Base-by-base conservation (phyloP, 2,888 invertebrate species). In the Boloria selene region DNA sequence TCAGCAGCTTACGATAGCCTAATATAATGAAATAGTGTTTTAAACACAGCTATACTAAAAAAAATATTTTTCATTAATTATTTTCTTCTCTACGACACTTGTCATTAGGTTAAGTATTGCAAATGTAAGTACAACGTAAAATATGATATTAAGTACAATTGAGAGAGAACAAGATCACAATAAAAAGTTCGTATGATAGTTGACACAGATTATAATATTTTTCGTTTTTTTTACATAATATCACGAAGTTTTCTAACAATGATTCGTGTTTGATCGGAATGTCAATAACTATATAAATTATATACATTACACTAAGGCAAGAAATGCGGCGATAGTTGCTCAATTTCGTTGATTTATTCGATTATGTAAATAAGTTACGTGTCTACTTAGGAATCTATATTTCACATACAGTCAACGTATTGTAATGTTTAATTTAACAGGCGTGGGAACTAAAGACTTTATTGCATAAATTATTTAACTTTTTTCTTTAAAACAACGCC, bases 331-430 rank as follows among this genome's bases (percentile, higher is more conserved):
- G 61, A 61, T n/a, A 22, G 17, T 44, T 58, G 61, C 55, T 52
- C 56, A 58, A 56, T 45, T 69, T 70, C 69, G 69, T 70, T 70
- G 69, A 67, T 62, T 70, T 62, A 67, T 59, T 70, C 61, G 38
- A 61, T 64, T 60, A 67, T 56, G 42, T 62, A 47, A 63, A 31
- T 66, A 31, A 64, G 58, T 47, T 61, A 51, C 52, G 61, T 58
- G 47, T 56, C 66, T 66, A 66, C 61, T 62, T 58, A 61, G 55
- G 55, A 54, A 65, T 62, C 56, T 61, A 61, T 66, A 61, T 56
- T 61, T 66, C 61, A 66, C 62, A 66, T 56, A 61, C 22, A 56
- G 51, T 56, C 51, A 55, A 61, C 45, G 42, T 49, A 26, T 56
- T 42, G 42, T 44, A 17, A 53, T 47, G 10, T 17, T 55, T 63